A percentile compares a stretch with the other conserved stretches of the same genome.
Conservation (phyloP, 1,140 invertebrate species). For the Sarcophaga bullata region DNA sequence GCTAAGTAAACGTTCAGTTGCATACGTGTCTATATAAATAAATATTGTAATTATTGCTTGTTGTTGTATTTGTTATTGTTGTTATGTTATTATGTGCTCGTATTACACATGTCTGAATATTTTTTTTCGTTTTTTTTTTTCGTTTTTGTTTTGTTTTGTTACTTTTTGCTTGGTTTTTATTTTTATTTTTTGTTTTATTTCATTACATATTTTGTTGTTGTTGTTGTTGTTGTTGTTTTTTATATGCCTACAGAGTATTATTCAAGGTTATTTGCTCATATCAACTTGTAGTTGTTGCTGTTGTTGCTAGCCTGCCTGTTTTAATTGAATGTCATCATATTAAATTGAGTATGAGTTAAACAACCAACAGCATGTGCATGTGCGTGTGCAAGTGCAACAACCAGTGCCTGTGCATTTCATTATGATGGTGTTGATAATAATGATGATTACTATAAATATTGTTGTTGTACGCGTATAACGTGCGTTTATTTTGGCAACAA, state of each 20-base stretch:
- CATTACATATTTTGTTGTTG: not conserved
- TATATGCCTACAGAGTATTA: constrained; percentile 20
- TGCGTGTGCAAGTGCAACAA: not conserved
- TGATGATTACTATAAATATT: not conserved
- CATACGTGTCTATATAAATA: no score
- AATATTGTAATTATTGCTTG: no score
- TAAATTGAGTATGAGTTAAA: no score
- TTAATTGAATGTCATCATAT: constrained; percentile 22
- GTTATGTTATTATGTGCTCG: not conserved
- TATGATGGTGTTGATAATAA: not conserved
- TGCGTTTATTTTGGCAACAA: not conserved
- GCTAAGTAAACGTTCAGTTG: no score
- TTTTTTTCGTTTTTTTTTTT: not conserved
- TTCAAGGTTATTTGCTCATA: constrained; percentile 15
- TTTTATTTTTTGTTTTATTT: no score
- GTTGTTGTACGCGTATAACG: not conserved
- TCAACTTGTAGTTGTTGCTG: not conserved
- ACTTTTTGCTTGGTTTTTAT: no score
- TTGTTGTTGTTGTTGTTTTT: not conserved
- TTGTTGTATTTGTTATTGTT: no score
- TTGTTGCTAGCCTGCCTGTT: not conserved
- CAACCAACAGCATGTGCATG: no score
- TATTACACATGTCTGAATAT: not conserved
- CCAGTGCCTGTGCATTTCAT: not conserved
- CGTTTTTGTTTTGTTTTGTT: not conserved